A percentile compares a stretch with the other conserved stretches of the same genome.
phyloP scores from a whole-genome alignment of 2,113 vertebrate genomes.

The Grantiella picta region DNA sequence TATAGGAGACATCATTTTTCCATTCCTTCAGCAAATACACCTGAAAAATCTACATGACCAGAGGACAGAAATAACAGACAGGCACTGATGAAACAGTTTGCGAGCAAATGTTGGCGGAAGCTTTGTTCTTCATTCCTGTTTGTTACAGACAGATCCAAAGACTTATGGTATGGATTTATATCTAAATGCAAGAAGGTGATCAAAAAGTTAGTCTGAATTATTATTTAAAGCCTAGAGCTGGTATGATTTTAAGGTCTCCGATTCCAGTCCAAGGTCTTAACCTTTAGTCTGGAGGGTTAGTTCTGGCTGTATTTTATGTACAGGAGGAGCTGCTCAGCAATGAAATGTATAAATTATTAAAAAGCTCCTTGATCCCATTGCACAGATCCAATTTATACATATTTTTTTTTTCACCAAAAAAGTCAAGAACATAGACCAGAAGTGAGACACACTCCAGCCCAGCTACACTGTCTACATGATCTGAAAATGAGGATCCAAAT shows the following conservation, averaged over 20 bases:
- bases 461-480: background rate
- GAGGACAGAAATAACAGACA: background rate
- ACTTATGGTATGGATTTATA: background rate
- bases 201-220: background rate
- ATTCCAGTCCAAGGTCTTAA: background rate
- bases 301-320: background rate
- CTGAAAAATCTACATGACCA: background rate
- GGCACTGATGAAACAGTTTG: background rate
- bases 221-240: background rate
- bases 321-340: background rate
- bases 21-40: background rate
- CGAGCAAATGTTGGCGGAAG: background rate
- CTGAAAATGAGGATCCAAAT: background rate
- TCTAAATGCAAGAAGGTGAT: background rate
- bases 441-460: background rate
- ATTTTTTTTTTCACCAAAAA: background rate
- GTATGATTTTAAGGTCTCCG: background rate
- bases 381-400: background rate
- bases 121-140: background rate
- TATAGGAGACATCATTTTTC: background rate
- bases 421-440: background rate
- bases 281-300: background rate
- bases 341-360: background rate
- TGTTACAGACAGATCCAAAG: background rate
- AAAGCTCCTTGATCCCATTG: background rate